phyloP scores from a whole-genome alignment of 2,797 vertebrate genomes.

The Thripadectes ignobilis region DNA sequence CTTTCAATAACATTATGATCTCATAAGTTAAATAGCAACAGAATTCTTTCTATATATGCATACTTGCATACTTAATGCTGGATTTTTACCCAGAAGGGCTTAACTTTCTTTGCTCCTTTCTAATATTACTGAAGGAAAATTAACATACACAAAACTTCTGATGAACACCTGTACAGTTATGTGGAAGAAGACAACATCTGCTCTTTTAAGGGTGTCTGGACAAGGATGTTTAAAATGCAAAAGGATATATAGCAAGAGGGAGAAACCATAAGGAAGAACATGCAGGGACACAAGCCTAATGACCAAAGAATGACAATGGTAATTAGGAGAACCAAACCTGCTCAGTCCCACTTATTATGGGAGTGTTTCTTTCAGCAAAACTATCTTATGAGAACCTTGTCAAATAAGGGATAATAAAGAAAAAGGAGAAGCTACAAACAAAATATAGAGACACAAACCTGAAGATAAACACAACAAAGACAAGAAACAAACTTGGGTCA shows the following conservation, averaged over 20 bases:
- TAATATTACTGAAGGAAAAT: neutral
- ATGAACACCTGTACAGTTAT: neutral
- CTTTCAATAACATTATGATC: neutral
- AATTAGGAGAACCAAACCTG: neutral
- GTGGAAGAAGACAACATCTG: neutral
- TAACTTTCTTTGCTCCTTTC: neutral
- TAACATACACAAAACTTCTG: neutral
- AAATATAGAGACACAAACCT: neutral
- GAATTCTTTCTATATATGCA: neutral
- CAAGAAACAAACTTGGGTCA: neutral
- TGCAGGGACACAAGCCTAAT: neutral
- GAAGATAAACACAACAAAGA: neutral
- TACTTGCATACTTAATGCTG: neutral
- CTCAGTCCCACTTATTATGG: neutral
- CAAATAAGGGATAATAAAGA: neutral
- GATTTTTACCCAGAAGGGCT: neutral
- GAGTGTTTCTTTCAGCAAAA: neutral
- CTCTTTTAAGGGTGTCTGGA: neutral
- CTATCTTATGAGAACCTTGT: neutral
- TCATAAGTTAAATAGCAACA: neutral
- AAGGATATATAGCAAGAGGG: neutral
- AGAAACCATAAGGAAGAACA: neutral
- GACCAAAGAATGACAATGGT: neutral
- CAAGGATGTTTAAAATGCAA: neutral
- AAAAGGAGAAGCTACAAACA: neutral